Evolutionary conservation across 2,113 vertebrate genomes (phyloP).

Genomic region (Phrynocephalus versicolor): DNA sequence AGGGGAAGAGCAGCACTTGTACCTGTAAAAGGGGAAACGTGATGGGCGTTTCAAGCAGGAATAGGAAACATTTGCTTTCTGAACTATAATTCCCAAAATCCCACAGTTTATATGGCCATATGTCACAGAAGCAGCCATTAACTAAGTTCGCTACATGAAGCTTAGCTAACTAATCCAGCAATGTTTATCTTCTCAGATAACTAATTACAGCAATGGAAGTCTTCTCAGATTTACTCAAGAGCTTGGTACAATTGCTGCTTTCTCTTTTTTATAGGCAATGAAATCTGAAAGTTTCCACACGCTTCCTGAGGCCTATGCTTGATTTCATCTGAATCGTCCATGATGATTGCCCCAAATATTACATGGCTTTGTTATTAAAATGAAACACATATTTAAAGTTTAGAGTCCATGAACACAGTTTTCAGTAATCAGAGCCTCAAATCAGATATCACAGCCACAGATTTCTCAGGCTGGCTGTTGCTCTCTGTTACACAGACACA

Average conservation of each 20-base stretch:
- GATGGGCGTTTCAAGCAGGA: neutral
- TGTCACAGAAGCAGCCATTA: too few species aligned
- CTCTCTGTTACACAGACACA: neutral
- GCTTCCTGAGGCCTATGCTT: slow-evolving; percentile 23
- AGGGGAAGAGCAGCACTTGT: neutral
- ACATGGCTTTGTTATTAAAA: slow-evolving; percentile 59
- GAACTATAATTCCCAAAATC: too few species aligned
- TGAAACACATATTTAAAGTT: slow-evolving; percentile 60
- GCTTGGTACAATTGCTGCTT: slow-evolving; percentile 26
- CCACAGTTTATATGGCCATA: too few species aligned
- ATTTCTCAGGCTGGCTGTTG: neutral
- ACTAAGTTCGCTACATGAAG: too few species aligned
- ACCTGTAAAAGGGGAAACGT: slow-evolving; percentile 25
- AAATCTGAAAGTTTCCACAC: slow-evolving; percentile 40
- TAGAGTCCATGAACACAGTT: slow-evolving; percentile 46
- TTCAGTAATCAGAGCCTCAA: slow-evolving; percentile 56
- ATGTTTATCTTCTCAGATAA: neutral
- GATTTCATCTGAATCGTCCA: slow-evolving; percentile 15
- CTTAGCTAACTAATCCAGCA: too few species aligned
- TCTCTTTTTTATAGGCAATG: slow-evolving; percentile 23
- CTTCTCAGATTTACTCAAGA: slow-evolving; percentile 14
- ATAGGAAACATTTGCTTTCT: too few species aligned
- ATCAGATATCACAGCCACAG: slow-evolving; percentile 20
- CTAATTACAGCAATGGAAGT: slow-evolving; percentile 2
- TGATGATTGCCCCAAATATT: slow-evolving; percentile 30